A percentile compares a stretch with the other conserved stretches of the same genome.
phyloP scores from a whole-genome alignment of 1,140 invertebrate genomes.

The Ostrea edulis region DNA sequence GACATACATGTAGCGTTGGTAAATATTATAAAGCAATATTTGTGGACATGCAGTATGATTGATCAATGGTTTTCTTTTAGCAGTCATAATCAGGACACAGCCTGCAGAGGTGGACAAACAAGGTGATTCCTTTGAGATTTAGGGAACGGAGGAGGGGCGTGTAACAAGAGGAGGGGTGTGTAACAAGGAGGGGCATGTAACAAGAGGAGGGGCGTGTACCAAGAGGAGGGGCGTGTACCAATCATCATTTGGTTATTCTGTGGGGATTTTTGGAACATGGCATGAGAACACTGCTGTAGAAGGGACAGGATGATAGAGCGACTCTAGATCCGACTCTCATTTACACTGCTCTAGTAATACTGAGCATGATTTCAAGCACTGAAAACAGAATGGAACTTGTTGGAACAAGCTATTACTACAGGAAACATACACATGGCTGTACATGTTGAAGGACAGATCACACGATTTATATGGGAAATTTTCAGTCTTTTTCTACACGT shows the following conservation, averaged over 20 bases:
- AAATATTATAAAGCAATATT: no score
- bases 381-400: neutral
- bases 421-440: neutral
- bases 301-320: neutral
- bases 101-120: no score
- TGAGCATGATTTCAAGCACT: neutral
- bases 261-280: neutral
- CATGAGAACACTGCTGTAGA: neutral
- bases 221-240: no score
- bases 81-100: no score
- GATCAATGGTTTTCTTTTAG: no score
- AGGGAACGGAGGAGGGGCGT: no score
- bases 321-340: neutral
- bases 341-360: neutral
- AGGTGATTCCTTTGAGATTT: no score
- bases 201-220: no score
- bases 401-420: neutral
- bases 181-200: no score
- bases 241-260: neutral
- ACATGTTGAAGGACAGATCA: neutral
- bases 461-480: neutral
- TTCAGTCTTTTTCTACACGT: neutral
- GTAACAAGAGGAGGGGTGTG: no score
- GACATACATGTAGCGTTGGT: no score
- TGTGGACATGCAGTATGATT: no score